Evolutionary conservation across 2,888 invertebrate species (phyloP), one percentile per base, ranked within the genome.

Genomic region (Metellina segmentata): DNA sequence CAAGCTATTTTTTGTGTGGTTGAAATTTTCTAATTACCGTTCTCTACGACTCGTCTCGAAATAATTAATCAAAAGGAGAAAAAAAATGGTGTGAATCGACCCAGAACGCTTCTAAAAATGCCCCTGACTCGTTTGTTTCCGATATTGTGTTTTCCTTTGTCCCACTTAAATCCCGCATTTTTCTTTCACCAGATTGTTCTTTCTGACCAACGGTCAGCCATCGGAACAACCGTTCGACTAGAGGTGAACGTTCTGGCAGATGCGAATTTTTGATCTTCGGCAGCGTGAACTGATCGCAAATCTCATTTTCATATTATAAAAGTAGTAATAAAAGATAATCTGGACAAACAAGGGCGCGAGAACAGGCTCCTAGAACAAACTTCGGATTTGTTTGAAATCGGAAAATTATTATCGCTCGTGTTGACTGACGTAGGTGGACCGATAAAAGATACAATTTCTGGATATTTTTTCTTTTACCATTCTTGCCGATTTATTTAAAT

Each of bases 71-170:
- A 49, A 48, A 20, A 71, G 11, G 9, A 19, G 34, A 61, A 77
- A 61, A 78, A 85, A 75, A 74, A 20, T 11, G 0, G 34, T 16
- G 48, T 16, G 79, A 87, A 87, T 71, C 34, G 79, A 87, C 72
- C 87, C 87, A 87, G 69, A 87, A 87, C 71, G 70, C 69, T 69
- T 77, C 51, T 69, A 74, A 74, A 52, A 83, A 34, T 81, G 75
- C n/a, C 34, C 20, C 49, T n/a, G 34, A 71, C 70, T n/a, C 70
- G 19, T 48, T 77, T 52, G 48, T 53, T 53, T 7, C 77, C 51
- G 52, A 69, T 79, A 34, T 87, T 71, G 0, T 8, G 70, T 87
- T 72, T 79, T 13, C 9, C 19, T 61, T 61, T 72, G 48, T 79
- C 34, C 49, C 52, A 71, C 20, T 79, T 87, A 81, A 9, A 79